Percentiles rank a stretch among this genome's conserved stretches.
Evolutionary conservation across 2,113 vertebrate genomes (phyloP).

Genomic region (Aphelocoma coerulescens): DNA sequence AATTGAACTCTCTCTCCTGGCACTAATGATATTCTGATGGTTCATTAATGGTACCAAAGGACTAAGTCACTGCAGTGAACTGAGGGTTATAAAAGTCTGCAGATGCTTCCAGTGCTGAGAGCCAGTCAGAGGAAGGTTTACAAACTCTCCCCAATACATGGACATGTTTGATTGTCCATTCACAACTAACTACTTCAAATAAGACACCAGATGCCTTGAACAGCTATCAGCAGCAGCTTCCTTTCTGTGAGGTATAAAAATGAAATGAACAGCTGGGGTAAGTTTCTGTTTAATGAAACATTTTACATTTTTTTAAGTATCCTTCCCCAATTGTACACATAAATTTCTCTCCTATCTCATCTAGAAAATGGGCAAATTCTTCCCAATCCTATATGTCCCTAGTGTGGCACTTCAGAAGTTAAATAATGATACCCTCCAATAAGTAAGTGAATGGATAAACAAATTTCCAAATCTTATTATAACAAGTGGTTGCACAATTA

Average conservation of each 20-base stretch:
- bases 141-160: not conserved
- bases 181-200: not conserved
- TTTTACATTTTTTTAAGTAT: not conserved
- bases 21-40: not conserved
- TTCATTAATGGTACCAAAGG: not conserved
- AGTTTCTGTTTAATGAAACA: not conserved
- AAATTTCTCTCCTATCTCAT: not conserved
- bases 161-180: not conserved
- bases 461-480: not conserved
- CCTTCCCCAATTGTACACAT: not conserved
- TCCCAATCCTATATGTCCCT: not conserved
- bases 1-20: not conserved
- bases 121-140: not conserved
- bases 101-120: not conserved
- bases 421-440: not conserved
- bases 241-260: not conserved
- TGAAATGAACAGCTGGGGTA: not conserved
- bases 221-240: not conserved
- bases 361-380: not conserved
- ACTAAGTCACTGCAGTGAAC: not conserved
- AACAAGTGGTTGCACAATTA: not conserved
- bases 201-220: not conserved
- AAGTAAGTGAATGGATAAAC: constrained; percentile 25
- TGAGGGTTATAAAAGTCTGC: not conserved
- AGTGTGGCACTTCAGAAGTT: not conserved